Conservation (phyloP, 1,140 invertebrate species). For the Leptinotarsa texana region DNA sequence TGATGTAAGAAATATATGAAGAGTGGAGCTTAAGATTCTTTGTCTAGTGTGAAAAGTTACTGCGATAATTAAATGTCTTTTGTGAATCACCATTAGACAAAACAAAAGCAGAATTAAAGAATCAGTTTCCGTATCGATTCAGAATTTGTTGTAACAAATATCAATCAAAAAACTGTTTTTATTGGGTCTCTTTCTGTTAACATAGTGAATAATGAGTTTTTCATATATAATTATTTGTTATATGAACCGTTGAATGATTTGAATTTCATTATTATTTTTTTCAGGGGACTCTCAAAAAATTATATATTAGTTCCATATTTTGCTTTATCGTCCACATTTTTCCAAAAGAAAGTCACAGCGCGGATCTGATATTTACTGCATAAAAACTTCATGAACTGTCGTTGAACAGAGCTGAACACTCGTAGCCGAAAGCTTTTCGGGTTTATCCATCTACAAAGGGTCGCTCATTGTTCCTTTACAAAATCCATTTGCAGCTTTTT, state of each 20-base stretch:
- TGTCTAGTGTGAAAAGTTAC: too few species aligned
- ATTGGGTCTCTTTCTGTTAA: too few species aligned
- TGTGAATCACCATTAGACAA: too few species aligned
- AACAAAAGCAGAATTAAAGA: too few species aligned
- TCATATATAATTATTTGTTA: neutral
- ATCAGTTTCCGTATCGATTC: too few species aligned
- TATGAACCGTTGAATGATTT: neutral
- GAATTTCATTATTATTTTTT: neutral
- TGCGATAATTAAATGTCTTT: too few species aligned
- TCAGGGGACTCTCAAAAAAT: too few species aligned
- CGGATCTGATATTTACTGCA: neutral
- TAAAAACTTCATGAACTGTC: neutral
- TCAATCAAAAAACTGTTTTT: too few species aligned
- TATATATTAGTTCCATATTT: too few species aligned
- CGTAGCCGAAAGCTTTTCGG: neutral
- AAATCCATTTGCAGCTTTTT: neutral
- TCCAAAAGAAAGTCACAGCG: neutral
- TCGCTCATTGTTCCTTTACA: neutral
- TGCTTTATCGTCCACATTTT: neutral
- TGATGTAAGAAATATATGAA: too few species aligned
- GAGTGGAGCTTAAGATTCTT: too few species aligned
- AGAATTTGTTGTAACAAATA: too few species aligned
- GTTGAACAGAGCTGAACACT: neutral
- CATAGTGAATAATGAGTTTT: neutral
- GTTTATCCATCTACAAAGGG: neutral